Base-by-base conservation (phyloP, 92 coral and sea anemone genomes). In the Parazoanthus swiftii region DNA sequence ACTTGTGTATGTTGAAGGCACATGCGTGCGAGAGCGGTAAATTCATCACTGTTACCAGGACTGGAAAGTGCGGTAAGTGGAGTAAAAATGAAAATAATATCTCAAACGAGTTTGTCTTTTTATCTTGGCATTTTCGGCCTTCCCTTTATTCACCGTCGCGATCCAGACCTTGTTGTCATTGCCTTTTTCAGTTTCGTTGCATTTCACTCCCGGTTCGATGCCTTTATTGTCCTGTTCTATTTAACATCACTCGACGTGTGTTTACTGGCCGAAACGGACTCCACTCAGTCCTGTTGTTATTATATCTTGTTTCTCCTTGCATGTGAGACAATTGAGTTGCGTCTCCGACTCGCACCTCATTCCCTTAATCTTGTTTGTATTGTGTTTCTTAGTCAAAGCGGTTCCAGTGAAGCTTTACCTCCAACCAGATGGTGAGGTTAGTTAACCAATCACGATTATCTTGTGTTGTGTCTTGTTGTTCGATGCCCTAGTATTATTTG, bases 21-120 rank as follows among this genome's bases (percentile, higher is more conserved):
- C 92, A 86, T 10, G 94, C 95, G 7, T 95, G 98, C 66, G 90
- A 90, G 36, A 89, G 86, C 43, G 93, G 91, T 26, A 86, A 88
- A 76, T 84, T 33, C 56, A 90, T 95, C 6, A 89, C 65, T 4
- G 93, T 92, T 50, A 68, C 82, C 25, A 85, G 80, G 76, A 79
- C 67, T 20, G 95, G 95, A 25, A 25, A 85, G 11, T 96, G 98
- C 74, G 94, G 98, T 96, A 65, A 66, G 86, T 7, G 42, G 33
- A 13, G 42, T 1, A 38, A 11, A 18, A 38, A 0, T 16, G 23
- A 35, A 2, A 3, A 74, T 16, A 36, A 14, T 36, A 9, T 74
- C 11, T 66, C 4, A 20, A 67, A 67, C 14, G 21, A 67, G 8
- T 48, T 48, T 0, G 11, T 48, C 51, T 48, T 48, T 48, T 11